Conservation (phyloP, 2,113 vertebrate species). For the Epinephelus moara region DNA sequence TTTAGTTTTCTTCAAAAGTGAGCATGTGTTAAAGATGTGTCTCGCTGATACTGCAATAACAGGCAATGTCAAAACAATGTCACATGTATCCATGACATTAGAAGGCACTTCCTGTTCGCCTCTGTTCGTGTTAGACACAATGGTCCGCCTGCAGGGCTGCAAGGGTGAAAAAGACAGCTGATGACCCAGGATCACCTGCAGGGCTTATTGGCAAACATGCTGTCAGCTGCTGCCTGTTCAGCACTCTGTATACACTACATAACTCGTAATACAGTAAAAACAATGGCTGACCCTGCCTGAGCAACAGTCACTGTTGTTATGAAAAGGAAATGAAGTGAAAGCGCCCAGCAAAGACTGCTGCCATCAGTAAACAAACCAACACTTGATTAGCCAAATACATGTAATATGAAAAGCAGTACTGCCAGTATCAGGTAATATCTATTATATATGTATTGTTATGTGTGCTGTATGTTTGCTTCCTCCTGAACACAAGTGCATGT, state of each 20-base stretch:
- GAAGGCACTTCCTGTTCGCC: conserved; percentile 12
- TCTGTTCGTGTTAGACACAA: conserved; percentile 5
- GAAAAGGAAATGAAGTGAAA: not conserved
- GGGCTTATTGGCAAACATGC: conserved; percentile 15
- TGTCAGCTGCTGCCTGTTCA: conserved; percentile 22
- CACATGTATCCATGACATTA: not conserved
- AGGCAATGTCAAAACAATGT: not conserved
- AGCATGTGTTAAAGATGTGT: not conserved
- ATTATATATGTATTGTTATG: not conserved
- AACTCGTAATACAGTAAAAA: conserved; percentile 1
- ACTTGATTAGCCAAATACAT: not conserved
- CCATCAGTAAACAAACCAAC: not conserved
- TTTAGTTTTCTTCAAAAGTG: not conserved
- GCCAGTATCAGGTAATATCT: too few relatives aligned
- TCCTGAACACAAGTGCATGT: not conserved
- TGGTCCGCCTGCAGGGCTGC: not conserved
- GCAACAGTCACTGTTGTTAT: not conserved
- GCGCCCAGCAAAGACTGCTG: not conserved
- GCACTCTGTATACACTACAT: not conserved
- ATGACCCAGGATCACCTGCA: conserved; percentile 19
- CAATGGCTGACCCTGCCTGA: not conserved
- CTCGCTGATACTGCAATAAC: not conserved
- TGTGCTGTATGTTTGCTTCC: not conserved
- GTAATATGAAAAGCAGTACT: too few relatives aligned
- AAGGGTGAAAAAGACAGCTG: not conserved